phyloP scores from a whole-genome alignment of 2,113 vertebrate genomes.

The Syngnathus typhle region DNA sequence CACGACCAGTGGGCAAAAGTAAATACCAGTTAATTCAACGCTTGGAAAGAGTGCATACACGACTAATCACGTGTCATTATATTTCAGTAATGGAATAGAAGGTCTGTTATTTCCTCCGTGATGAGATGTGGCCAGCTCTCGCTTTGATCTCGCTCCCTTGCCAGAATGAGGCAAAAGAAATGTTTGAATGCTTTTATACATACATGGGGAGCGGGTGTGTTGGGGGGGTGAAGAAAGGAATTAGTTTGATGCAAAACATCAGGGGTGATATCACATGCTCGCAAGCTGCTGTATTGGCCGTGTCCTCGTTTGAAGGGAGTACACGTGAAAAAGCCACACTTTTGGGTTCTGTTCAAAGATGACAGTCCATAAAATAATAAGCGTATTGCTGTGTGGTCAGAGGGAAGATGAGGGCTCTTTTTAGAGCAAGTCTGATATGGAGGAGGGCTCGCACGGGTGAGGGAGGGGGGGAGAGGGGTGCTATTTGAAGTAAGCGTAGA shows the following conservation, averaged over 20 bases:
- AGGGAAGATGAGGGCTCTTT: conserved; percentile 57
- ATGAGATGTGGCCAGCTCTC: conserved; percentile 45
- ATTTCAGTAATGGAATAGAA: conserved; percentile 54
- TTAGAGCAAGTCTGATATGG: conserved; percentile 27
- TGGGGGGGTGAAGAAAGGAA: conserved; percentile 23
- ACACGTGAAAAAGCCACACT: conserved; percentile 27
- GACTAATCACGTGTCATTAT: conserved; percentile 58
- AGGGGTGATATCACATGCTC: conserved; percentile 19
- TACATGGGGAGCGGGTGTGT: not conserved
- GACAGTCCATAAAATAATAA: conserved; percentile 65
- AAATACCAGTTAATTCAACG: conserved; percentile 55
- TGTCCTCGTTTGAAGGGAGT: conserved; percentile 45
- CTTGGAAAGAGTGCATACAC: conserved; percentile 52
- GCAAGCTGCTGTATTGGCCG: conserved; percentile 34
- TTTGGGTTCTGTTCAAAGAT: conserved; percentile 32
- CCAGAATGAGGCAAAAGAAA: conserved; percentile 60
- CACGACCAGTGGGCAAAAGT: conserved; percentile 43
- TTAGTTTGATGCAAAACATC: conserved; percentile 48
- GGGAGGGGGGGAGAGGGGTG: not conserved
- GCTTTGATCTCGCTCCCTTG: conserved; percentile 67
- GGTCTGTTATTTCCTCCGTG: conserved; percentile 57
- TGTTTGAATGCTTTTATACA: conserved; percentile 50
- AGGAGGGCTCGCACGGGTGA: conserved; percentile 45
- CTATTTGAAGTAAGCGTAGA: conserved; percentile 62
- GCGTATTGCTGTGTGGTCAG: conserved; percentile 64